These are phyloP conservation scores for Torymus texanus DNA, from an alignment of 2,888 invertebrate species.

Conservation along the genomic window DNA sequence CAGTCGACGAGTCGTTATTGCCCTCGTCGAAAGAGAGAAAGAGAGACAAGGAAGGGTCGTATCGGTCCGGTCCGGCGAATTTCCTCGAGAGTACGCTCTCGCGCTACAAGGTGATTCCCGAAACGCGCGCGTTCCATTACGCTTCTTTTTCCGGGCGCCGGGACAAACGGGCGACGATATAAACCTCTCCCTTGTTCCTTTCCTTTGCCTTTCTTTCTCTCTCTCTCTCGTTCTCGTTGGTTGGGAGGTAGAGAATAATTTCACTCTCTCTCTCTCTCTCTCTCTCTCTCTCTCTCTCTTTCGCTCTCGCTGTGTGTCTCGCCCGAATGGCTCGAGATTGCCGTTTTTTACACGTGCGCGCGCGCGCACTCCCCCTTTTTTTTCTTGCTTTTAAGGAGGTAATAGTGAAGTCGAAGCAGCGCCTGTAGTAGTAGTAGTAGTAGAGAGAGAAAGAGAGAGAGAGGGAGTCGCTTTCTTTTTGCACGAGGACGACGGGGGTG, in stretches of 20 bases:
- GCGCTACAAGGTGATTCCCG: constrained; percentile 58
- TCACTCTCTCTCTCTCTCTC: no score
- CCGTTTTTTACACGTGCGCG: constrained; percentile 7
- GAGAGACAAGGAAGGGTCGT: constrained; percentile 38
- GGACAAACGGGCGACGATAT: constrained; percentile 49
- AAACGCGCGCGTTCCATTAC: constrained; percentile 61
- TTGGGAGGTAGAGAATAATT: no score
- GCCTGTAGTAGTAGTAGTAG: background rate
- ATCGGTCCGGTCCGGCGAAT: constrained; percentile 58
- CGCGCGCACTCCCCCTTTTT: background rate
- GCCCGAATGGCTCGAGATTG: background rate
- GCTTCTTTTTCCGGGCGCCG: constrained; percentile 26
- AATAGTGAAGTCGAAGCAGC: constrained; percentile 11
- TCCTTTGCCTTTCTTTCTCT: background rate
- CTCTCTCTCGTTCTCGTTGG: no score
- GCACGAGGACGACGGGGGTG: no score
- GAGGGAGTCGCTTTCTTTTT: no score
- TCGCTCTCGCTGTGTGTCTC: no score
- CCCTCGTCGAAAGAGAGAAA: constrained; percentile 49
- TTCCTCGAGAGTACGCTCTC: constrained; percentile 52
- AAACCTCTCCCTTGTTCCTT: constrained; percentile 34
- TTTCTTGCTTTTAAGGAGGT: constrained; percentile 1
- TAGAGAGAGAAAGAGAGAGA: background rate
- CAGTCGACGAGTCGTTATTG: constrained; percentile 53
- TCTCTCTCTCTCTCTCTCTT: no score